These are phyloP conservation scores for Diadophis punctatus DNA, from an alignment of 2,113 vertebrate species.

Conservation along the genomic window DNA sequence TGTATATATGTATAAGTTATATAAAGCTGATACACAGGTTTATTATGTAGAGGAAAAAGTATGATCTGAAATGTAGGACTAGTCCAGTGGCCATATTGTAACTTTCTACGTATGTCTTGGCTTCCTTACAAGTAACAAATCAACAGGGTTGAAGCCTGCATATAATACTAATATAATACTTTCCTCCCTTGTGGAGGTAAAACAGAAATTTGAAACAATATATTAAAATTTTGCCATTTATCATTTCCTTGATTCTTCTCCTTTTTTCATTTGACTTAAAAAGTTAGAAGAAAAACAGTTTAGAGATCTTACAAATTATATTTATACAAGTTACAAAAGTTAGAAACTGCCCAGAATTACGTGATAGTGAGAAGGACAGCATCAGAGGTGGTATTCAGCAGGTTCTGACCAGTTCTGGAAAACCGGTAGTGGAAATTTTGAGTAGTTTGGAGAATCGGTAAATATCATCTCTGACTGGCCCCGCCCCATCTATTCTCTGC, in stretches of 20 bases:
- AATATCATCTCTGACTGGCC: too few relatives aligned
- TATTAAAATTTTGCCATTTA: neutral
- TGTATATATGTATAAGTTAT: neutral
- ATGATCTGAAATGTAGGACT: neutral
- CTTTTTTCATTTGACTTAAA: neutral
- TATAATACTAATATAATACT: neutral
- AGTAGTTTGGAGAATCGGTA: too few relatives aligned
- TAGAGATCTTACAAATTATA: neutral
- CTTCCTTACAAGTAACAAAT: neutral
- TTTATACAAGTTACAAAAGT: neutral
- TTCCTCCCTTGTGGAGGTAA: neutral
- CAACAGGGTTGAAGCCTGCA: neutral
- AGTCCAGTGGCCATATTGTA: neutral
- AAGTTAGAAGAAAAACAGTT: neutral
- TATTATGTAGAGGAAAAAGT: neutral
- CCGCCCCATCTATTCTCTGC: too few relatives aligned
- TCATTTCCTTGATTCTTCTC: neutral
- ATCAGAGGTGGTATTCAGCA: too few relatives aligned
- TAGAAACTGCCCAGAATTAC: too few relatives aligned
- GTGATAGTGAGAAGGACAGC: too few relatives aligned
- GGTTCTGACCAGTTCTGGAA: too few relatives aligned
- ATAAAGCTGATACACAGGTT: too few relatives aligned
- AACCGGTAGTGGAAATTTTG: too few relatives aligned
- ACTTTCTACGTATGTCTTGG: neutral
- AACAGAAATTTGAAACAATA: neutral